phyloP scores from a whole-genome alignment of 37 sponge, comb jelly and placozoan genomes.

The Ephydatia muelleri region DNA sequence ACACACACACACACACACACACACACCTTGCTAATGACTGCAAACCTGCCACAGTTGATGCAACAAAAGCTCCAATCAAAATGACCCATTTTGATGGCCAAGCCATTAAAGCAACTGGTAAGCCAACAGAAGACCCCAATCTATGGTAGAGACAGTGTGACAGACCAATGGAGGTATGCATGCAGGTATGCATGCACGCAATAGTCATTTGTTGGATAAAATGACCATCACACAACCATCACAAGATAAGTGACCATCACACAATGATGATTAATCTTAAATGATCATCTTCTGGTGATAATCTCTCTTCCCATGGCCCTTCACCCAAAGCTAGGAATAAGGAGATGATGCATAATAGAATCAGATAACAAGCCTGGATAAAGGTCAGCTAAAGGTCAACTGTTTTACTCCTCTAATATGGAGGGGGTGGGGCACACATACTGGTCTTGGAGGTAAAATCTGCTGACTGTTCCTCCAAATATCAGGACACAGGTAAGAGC shows the following conservation, averaged over 20 bases:
- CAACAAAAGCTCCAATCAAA: slow-evolving; percentile 91
- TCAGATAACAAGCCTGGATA: no score
- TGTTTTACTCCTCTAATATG: no score
- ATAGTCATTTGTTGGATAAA: not conserved
- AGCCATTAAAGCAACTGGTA: slow-evolving; percentile 75
- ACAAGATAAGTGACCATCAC: no score
- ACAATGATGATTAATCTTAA: no score
- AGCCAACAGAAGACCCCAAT: slow-evolving; percentile 82
- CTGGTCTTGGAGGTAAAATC: slow-evolving; percentile 86
- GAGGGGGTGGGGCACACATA: slow-evolving; percentile 4
- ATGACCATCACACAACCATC: not conserved
- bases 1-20: not conserved
- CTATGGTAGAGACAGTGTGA: slow-evolving; percentile 33
- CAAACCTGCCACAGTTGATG: slow-evolving; percentile 96
- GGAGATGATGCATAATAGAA: no score
- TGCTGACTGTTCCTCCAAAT: slow-evolving; percentile 82
- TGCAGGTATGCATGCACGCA: not conserved
- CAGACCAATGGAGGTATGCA: no score
- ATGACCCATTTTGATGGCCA: slow-evolving; percentile 87
- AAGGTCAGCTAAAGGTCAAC: no score
- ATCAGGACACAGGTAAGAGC: slow-evolving; percentile 87
- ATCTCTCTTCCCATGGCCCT: no score
- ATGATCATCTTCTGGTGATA: no score
- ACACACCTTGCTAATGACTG: slow-evolving; percentile 93
- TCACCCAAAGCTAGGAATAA: no score